Evolutionary conservation across 1,140 invertebrate genomes (phyloP).

Genomic region (Drosophila parabipectinata): DNA sequence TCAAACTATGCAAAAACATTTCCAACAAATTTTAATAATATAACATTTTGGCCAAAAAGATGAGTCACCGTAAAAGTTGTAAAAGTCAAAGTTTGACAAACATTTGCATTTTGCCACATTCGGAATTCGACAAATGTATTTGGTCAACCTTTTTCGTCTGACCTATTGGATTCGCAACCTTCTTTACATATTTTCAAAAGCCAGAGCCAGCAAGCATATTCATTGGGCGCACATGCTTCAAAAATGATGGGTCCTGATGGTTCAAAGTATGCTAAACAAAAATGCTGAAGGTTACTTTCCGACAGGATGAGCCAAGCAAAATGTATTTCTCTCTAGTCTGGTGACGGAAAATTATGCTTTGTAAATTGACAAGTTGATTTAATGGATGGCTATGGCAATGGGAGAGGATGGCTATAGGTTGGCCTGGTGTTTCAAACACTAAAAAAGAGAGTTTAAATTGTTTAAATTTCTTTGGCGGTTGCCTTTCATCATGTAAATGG

Average conservation of each 20-base stretch:
- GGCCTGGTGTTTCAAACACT: conserved; percentile 6
- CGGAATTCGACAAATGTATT: conserved; percentile 32
- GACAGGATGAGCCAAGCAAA: conserved; percentile 7
- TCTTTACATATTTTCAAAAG: conserved; percentile 22
- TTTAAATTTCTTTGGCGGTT: conserved; percentile 64
- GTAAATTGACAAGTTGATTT: conserved; percentile 54
- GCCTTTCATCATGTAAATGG: conserved; percentile 67
- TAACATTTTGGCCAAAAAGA: conserved; percentile 5
- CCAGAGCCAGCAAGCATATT: conserved; percentile 18
- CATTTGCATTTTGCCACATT: conserved; percentile 49
- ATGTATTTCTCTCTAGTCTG: conserved; percentile 27
- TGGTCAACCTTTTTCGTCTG: conserved; percentile 28
- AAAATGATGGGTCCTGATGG: conserved; percentile 10
- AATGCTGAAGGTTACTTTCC: conserved; percentile 8
- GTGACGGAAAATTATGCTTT: conserved; percentile 48
- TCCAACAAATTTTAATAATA: conserved; percentile 14
- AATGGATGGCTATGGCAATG: conserved; percentile 17
- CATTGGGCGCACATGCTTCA: conserved; percentile 39
- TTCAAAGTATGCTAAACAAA: conserved; percentile 43
- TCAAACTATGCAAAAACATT: conserved; percentile 22
- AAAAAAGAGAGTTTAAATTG: conserved; percentile 61
- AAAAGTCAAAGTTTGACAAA: conserved; percentile 28
- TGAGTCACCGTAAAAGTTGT: conserved; percentile 1
- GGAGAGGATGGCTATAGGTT: neutral
- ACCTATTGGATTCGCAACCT: conserved; percentile 1